Percentiles rank a stretch among this genome's conserved stretches.
These are phyloP conservation scores for Drosophila rufa DNA, from an alignment of 1,140 invertebrate genomes.

Conservation along the genomic window DNA sequence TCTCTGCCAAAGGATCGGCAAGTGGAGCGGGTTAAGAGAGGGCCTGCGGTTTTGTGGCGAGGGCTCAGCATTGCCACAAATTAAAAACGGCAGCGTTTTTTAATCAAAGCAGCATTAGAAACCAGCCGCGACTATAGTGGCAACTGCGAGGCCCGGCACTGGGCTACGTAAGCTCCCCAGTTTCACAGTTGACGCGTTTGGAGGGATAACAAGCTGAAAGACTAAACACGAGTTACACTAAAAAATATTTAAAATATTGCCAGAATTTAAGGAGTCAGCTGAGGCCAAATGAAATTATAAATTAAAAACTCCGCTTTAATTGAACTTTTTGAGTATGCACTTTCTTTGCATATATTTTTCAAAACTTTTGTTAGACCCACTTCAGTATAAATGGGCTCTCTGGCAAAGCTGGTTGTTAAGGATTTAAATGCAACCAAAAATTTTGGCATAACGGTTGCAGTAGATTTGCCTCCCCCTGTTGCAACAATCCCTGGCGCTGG, in stretches of 20 bases:
- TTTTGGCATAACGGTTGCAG: slow-evolving; percentile 43
- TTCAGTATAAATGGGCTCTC: neutral
- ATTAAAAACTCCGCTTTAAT: too few relatives aligned
- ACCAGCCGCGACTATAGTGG: slow-evolving; percentile 30
- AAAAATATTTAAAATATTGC: too few relatives aligned
- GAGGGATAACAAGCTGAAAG: neutral
- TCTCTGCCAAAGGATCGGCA: slow-evolving; percentile 63
- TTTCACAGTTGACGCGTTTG: neutral
- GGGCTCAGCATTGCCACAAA: slow-evolving; percentile 66
- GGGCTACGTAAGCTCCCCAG: slow-evolving; percentile 20
- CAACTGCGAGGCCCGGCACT: slow-evolving; percentile 14
- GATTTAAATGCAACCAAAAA: slow-evolving; percentile 54
- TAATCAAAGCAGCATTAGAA: slow-evolving; percentile 80
- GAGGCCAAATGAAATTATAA: too few relatives aligned
- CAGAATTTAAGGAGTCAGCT: neutral
- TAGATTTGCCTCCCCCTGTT: slow-evolving; percentile 49
- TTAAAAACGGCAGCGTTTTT: slow-evolving; percentile 81
- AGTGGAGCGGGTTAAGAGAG: slow-evolving; percentile 38
- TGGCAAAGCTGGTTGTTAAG: neutral
- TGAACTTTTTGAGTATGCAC: neutral
- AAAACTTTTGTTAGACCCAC: neutral
- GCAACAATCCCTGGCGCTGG: slow-evolving; percentile 41
- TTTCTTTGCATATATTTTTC: too few relatives aligned
- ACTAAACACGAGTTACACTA: neutral
- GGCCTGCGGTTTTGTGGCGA: slow-evolving; percentile 28